A percentile compares a stretch with the other conserved stretches of the same genome.
phyloP scores from a whole-genome alignment of 2,888 invertebrate genomes.

The Alentia gelatinosa region DNA sequence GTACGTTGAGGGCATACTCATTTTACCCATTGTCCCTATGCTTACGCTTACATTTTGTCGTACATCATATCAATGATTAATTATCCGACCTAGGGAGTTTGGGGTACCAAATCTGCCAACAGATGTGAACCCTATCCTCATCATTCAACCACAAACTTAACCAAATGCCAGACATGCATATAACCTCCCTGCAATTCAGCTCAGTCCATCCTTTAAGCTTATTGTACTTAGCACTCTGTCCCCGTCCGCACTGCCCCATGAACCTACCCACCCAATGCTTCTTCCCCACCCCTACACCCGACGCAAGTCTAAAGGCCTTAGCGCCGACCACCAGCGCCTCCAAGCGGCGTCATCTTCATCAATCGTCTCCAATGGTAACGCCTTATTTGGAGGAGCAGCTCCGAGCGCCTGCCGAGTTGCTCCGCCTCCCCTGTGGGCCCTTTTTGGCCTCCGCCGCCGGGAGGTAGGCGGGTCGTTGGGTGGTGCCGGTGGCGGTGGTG shows the following conservation, averaged over 20 bases:
- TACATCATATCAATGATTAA: too few relatives aligned
- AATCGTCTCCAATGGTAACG: slow-evolving; percentile 10
- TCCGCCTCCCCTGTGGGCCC: background rate
- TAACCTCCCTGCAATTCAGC: too few relatives aligned
- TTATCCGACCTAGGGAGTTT: too few relatives aligned
- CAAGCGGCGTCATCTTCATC: background rate
- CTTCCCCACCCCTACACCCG: background rate
- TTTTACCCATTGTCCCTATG: too few relatives aligned
- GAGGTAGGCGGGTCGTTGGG: background rate
- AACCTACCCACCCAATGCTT: background rate
- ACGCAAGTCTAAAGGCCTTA: background rate
- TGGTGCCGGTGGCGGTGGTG: background rate
- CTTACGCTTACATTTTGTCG: too few relatives aligned
- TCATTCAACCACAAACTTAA: too few relatives aligned
- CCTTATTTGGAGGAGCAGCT: slow-evolving; percentile 5
- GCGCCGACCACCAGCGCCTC: background rate
- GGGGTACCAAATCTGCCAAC: too few relatives aligned
- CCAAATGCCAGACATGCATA: too few relatives aligned
- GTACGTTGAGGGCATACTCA: too few relatives aligned
- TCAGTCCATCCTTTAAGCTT: too few relatives aligned
- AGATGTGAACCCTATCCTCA: too few relatives aligned
- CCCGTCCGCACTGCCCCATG: background rate
- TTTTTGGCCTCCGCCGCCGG: background rate
- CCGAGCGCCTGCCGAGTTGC: background rate
- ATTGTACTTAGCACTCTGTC: background rate